Evolutionary conservation across 2,888 invertebrate genomes (phyloP).

Genomic region (Platynereis dumerilii): DNA sequence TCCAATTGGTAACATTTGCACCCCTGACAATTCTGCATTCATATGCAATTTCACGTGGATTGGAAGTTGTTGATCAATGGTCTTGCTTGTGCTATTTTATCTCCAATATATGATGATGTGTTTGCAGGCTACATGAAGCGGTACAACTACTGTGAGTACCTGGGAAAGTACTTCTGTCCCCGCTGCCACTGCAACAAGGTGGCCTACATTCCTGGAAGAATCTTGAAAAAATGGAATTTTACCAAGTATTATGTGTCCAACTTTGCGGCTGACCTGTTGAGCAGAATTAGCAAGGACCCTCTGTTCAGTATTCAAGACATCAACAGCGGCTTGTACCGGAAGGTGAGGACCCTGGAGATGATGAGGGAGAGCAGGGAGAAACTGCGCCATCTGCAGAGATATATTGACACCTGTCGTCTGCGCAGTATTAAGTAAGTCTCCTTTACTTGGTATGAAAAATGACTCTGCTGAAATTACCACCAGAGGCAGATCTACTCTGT

Average conservation of each 20-base stretch:
- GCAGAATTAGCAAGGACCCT: constrained; percentile 79
- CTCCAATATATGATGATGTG: too few relatives aligned
- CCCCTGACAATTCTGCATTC: too few relatives aligned
- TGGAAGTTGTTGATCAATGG: too few relatives aligned
- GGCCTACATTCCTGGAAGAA: constrained; percentile 70
- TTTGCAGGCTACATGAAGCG: constrained; percentile 70
- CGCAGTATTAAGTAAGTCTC: constrained; percentile 79
- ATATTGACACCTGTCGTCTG: constrained; percentile 75
- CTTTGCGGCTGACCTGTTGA: constrained; percentile 78
- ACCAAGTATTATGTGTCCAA: constrained; percentile 81
- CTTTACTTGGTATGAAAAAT: constrained; percentile 58
- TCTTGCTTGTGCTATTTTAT: too few relatives aligned
- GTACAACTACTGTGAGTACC: constrained; percentile 82
- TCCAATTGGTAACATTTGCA: too few relatives aligned
- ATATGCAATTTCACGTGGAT: too few relatives aligned
- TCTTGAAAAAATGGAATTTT: constrained; percentile 67
- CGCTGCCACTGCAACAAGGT: constrained; percentile 83
- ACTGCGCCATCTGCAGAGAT: constrained; percentile 75
- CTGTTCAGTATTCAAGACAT: constrained; percentile 77
- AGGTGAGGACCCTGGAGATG: constrained; percentile 70
- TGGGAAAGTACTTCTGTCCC: constrained; percentile 85
- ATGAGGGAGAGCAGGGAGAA: constrained; percentile 73
- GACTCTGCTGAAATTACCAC: too few relatives aligned
- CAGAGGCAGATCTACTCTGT: too few relatives aligned
- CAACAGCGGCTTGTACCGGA: constrained; percentile 72